Base-by-base conservation (phyloP, 1,140 invertebrate species). In the Hypothenemus hampei region DNA sequence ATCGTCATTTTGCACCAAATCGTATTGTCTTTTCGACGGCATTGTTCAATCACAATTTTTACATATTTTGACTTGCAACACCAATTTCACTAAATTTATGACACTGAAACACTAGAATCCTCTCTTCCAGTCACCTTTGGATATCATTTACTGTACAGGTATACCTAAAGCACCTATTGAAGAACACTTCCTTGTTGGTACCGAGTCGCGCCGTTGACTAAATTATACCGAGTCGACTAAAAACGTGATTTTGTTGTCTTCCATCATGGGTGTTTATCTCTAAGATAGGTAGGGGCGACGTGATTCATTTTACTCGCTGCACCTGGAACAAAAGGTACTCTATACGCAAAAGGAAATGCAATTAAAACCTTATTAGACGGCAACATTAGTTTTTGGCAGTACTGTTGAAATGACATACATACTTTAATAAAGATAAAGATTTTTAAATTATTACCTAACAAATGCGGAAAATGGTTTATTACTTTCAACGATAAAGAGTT, bases 1-100 rank as follows among this genome's bases (percentile, higher is more conserved):
- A 63, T 96, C 91, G 75, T 97, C 93, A 73, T 94, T 91, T 60
- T 87, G 86, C 65, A 97, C 92, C 72, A 96, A 78, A 75, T 96
- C 89, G 78, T 97, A 97, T 65, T 90, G 85, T 73, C 86, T 87
- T 71, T 89, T 91, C 65, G 86, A 89, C 67, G 86, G 86, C 85
- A 90, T 90, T 70, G 78, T 82, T 19, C 21, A 13, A 43, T 46
- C 35, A 15, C 18, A 15, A n/a, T n/a, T n/a, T n/a, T n/a, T n/a
- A n/a, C n/a, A n/a, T n/a, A n/a, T n/a, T 15, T 24, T 7, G n/a
- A 45, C 23, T 45, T 37, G 26, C 26, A 29, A 6, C 26, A 29
- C 6, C 6, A 29, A 29, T 37, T 37, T 15, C 35, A 37, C 18
- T 15, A n/a, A n/a, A n/a, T n/a, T n/a, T n/a, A n/a, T n/a, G n/a